phyloP scores from a whole-genome alignment of 2,113 vertebrate genomes.

The pig (Sus scrofa) region DNA sequence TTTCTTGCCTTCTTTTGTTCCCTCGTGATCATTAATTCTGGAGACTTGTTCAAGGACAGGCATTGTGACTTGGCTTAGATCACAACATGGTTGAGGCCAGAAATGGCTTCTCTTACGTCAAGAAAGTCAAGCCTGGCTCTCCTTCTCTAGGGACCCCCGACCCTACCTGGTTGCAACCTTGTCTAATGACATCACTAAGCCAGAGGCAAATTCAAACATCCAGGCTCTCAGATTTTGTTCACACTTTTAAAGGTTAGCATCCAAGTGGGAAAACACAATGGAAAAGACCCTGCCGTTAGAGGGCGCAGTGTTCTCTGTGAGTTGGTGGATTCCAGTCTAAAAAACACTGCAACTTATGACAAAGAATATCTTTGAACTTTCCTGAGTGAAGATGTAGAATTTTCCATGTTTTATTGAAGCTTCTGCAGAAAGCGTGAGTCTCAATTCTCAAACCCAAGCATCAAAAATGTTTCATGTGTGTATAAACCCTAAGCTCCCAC shows the following conservation, averaged over 20 bases:
- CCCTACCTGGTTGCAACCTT: neutral
- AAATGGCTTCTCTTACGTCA: neutral
- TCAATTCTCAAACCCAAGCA: neutral
- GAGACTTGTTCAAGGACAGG: neutral
- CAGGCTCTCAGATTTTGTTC: neutral
- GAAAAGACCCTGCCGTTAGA: neutral
- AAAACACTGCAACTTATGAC: neutral
- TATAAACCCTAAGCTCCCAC: neutral
- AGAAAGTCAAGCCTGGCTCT: neutral
- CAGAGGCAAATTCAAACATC: neutral
- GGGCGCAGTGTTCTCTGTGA: too few species aligned
- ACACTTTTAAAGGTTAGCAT: neutral
- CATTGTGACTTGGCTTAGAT: neutral
- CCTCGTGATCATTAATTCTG: neutral
- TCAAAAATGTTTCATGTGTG: accelerated
- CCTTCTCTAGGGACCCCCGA: neutral
- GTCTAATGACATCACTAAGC: neutral
- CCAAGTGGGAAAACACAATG: neutral
- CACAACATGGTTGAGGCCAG: neutral
- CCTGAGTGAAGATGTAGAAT: neutral
- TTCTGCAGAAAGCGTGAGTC: neutral
- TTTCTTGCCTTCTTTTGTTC: neutral
- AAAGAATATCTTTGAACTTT: neutral
- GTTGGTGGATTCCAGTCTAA: neutral
- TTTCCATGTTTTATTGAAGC: neutral